phyloP scores from a whole-genome alignment of 2,888 invertebrate genomes.

The Pantelozetes paolii region DNA sequence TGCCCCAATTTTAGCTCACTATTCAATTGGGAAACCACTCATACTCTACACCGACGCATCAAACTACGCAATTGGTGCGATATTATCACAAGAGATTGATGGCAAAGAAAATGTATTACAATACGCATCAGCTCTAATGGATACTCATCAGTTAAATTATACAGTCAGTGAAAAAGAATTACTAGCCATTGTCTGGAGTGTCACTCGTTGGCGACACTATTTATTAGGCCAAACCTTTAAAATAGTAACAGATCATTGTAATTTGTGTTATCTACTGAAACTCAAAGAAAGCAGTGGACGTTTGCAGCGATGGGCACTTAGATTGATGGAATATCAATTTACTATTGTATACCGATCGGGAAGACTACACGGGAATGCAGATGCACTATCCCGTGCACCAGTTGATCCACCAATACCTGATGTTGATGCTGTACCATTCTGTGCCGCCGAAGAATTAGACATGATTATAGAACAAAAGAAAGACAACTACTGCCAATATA shows the following conservation, averaged over 20 bases:
- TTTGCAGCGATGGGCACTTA: background rate
- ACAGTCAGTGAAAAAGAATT: constrained; percentile 54
- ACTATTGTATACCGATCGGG: background rate
- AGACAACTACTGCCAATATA: too few relatives aligned
- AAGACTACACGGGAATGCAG: background rate
- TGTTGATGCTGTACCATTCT: background rate
- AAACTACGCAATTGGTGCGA: background rate
- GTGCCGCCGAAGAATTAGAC: background rate
- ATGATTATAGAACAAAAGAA: background rate
- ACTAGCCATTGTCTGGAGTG: constrained; percentile 51
- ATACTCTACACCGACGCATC: constrained; percentile 26
- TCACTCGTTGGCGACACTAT: constrained; percentile 53
- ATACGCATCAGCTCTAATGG: constrained; percentile 42
- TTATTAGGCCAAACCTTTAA: constrained; percentile 53
- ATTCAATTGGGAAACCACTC: background rate
- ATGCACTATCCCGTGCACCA: background rate
- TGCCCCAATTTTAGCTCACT: constrained; percentile 42
- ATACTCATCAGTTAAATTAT: constrained; percentile 53
- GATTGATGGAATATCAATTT: background rate
- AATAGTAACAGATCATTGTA: constrained; percentile 55
- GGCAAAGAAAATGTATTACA: background rate
- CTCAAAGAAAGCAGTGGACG: background rate
- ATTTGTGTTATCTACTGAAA: constrained; percentile 54
- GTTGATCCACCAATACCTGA: background rate
- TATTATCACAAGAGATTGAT: constrained; percentile 7